Conservation (phyloP, 2,113 vertebrate genomes). For the Ctenomys sociabilis region DNA sequence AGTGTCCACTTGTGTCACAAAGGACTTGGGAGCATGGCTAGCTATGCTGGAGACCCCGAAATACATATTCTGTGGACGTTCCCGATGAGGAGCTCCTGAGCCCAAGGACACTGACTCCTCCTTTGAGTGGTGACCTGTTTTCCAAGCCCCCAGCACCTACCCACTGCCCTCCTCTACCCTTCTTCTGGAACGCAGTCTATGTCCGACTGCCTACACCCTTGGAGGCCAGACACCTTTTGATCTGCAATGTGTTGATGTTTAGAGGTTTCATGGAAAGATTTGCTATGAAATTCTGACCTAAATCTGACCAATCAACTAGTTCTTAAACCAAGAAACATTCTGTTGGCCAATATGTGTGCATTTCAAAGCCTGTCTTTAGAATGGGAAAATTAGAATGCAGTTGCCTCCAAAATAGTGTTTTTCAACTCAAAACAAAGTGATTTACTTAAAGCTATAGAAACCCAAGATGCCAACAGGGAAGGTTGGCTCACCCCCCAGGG, state of each 20-base stretch:
- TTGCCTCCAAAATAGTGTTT: neutral
- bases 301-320: neutral
- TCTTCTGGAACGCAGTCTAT: neutral
- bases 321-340: neutral
- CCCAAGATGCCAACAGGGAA: neutral
- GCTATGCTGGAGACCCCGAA: neutral
- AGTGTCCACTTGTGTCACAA: neutral
- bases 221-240: neutral
- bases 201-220: neutral
- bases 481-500: neutral
- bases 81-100: neutral
- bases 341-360: neutral
- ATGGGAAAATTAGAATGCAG: neutral
- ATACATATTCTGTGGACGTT: neutral
- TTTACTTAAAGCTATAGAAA: neutral
- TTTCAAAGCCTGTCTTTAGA: neutral
- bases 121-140: neutral
- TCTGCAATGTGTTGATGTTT: neutral
- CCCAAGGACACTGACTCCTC: neutral
- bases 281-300: neutral
- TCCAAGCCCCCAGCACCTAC: neutral
- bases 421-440: neutral
- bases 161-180: neutral
- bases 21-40: neutral
- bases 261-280: neutral